Conservation (phyloP, 2,113 vertebrate species). For the Semnornis frantzii region DNA sequence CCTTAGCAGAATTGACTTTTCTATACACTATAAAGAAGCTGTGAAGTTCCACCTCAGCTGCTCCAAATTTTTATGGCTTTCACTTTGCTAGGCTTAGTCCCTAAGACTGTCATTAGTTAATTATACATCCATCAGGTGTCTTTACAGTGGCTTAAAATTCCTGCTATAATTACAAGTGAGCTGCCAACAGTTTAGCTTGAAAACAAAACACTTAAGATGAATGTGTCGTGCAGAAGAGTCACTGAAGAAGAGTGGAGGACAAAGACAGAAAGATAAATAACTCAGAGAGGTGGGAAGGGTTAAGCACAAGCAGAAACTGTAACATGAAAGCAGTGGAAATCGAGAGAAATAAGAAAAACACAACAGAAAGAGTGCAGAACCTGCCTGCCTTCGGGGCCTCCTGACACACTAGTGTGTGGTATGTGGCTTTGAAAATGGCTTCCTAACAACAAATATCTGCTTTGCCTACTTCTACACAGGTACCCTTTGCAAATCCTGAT, state of each 20-base stretch:
- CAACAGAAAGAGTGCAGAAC: not conserved
- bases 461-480: not conserved
- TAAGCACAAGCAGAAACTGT: not conserved
- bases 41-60: not conserved
- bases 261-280: not conserved
- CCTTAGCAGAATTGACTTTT: not conserved
- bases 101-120: conserved; percentile 9
- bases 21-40: not conserved
- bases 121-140: not conserved
- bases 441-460: not conserved
- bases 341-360: not conserved
- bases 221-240: not conserved
- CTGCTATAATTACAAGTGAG: conserved; percentile 2
- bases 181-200: not conserved
- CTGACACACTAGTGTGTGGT: not conserved
- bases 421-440: not conserved
- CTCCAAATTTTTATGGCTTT: not conserved
- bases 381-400: not conserved
- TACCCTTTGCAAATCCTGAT: not conserved
- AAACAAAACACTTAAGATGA: not conserved
- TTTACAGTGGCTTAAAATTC: conserved; percentile 19
- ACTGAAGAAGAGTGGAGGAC: not conserved
- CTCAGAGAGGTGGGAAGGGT: not conserved
- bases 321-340: not conserved
- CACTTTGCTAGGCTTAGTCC: not conserved